Evolutionary conservation across 2,888 invertebrate genomes (phyloP), one percentile per base, ranked within the genome.

Genomic region (Endotricha flammealis): DNA sequence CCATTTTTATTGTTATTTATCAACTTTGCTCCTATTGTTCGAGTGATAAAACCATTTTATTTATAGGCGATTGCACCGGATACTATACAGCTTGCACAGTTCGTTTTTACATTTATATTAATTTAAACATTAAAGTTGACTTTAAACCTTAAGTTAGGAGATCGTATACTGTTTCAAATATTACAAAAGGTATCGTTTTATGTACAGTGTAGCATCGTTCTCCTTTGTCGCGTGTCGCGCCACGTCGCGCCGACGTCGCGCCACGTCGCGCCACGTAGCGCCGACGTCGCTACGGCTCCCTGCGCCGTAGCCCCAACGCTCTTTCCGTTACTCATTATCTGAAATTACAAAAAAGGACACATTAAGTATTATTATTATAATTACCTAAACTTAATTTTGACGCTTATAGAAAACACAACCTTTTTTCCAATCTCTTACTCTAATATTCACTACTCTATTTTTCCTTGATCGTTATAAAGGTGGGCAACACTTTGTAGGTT

Each of bases 131-230:
- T 85, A 81, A 70, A 76, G 82, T 83, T 86, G 86, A 85, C 86
- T 85, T 85, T 81, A 79, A 79, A 80, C 74, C 85, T 86, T 86
- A 86, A 79, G 81, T 81, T 86, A 86, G 86, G 86, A 86, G 86
- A 86, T 86, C 86, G 86, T 86, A 86, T 86, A 86, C 86, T 77
- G 82, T 85, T 86, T 86, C 80, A 85, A 85, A 82, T 86, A 86
- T 86, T 85, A 86, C 85, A 86, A 86, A 86, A 82, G 71, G 77
- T 79, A 71, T 77, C 68, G 72, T 48, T 72, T 69, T 85, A 86
- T 86, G 71, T 86, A 86, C 86, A 86, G 71, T 63, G 35, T 75
- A 79, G 82, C 81, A 78, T 81, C 72, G 79, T 79, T 81, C 83
- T 83, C 79, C 69, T 71, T 69, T 61, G 68, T 72, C 64, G 73